Conservation (phyloP, 2,113 vertebrate genomes). For the Anolis sagrei region DNA sequence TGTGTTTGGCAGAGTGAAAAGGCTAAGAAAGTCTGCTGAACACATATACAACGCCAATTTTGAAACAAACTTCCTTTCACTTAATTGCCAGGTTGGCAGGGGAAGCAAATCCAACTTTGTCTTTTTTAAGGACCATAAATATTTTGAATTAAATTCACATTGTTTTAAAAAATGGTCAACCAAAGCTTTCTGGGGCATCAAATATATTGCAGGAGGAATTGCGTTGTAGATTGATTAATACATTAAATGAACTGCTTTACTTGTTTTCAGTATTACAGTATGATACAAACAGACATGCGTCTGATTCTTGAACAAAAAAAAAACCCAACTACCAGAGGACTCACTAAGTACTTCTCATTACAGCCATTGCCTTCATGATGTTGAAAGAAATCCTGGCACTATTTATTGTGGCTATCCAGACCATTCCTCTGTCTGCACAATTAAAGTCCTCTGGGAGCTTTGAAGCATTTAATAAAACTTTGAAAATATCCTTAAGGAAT, state of each 20-base stretch:
- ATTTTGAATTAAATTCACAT: not conserved
- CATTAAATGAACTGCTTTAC: not conserved
- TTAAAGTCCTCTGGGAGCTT: conserved; percentile 36
- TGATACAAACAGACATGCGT: not conserved
- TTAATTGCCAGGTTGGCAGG: not conserved
- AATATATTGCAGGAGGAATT: not conserved
- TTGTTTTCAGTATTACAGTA: not conserved
- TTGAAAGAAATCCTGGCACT: conserved; percentile 3
- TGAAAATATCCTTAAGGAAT: conserved; percentile 59
- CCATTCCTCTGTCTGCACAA: conserved; percentile 23
- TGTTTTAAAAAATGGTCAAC: too few species aligned
- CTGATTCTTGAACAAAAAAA: not conserved
- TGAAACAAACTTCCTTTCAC: not conserved
- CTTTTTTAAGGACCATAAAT: not conserved
- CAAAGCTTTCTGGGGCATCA: not conserved
- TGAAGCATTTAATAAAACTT: conserved; percentile 58
- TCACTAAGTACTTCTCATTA: conserved; percentile 2
- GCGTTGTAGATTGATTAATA: not conserved
- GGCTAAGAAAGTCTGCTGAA: not conserved
- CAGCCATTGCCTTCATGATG: not conserved
- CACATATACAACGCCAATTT: not conserved
- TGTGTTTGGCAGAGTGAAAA: too few species aligned
- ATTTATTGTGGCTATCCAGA: conserved; percentile 34
- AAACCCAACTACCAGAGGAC: not conserved
- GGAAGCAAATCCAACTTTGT: not conserved